Evolutionary conservation across 1,140 invertebrate genomes (phyloP), one percentile per base, ranked within the genome.

Genomic region (Psix sp.): DNA sequence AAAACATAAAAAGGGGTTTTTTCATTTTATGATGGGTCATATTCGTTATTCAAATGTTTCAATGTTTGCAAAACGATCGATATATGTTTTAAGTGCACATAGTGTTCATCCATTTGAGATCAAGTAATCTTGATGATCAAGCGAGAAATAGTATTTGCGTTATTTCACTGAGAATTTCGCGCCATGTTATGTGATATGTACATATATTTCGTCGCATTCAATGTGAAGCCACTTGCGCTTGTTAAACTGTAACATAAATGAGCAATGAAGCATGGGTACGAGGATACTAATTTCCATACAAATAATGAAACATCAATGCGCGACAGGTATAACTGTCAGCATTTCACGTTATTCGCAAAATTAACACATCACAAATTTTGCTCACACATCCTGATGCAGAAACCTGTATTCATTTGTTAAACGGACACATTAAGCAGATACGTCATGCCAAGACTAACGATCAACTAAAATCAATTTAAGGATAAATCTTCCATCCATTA

Each of bases 331-430:
- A 76, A 59, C 59, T 65, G 24, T 63, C 31, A 52, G 24, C 21
- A 17, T 59, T 73, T 36, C 46, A 31, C 20, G 33, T 57, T 71
- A 76, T 65, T 76, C 71, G 59, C n/a, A 73, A 80, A 77, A 80
- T 78, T 80, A 80, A 74, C 72, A 70, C 59, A 48, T 78, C 74
- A 72, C 71, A 70, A 52, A 76, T 68, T 52, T 62, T 56, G 42
- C 57, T 57, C 40, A 31, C 24, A 51, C 14, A 13, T 42, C 0
- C 9, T 14, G 29, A 18, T 18, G 15, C 20, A 17, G 5, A 35
- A 38, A 60, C 40, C 26, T 46, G 52, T 48, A 33, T 45, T 38
- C 18, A 20, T 51, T 67, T 43, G 21, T 40, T 33, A 42, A 49
- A 38, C 11, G 6, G 21, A 49, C 29, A 15, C 15, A 46, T 52